Evolutionary conservation across 2,888 invertebrate species (phyloP).

Genomic region (Shargacucullia verbasci): DNA sequence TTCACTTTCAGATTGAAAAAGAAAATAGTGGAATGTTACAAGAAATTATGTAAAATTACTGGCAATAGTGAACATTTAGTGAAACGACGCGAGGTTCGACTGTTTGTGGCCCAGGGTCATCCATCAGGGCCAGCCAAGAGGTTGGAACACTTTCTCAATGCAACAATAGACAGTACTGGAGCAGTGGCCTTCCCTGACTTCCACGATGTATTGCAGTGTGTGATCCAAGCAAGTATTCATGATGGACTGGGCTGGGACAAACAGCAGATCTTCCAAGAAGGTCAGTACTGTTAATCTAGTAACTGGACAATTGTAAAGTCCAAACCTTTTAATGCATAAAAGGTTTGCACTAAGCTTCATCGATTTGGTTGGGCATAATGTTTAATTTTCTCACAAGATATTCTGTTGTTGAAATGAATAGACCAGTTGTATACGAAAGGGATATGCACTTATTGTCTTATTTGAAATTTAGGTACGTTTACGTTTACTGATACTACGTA

Average conservation of each 20-base stretch:
- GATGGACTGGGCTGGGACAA: constrained; percentile 67
- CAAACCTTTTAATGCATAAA: no score
- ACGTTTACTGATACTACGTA: no score
- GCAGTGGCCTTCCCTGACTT: constrained; percentile 83
- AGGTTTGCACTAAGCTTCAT: no score
- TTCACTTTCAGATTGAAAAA: constrained; percentile 20
- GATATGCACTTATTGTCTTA: no score
- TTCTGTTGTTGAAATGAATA: no score
- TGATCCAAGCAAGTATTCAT: constrained; percentile 60
- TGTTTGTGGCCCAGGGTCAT: constrained; percentile 65
- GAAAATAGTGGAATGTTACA: constrained; percentile 65
- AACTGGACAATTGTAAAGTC: no score
- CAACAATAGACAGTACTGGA: constrained; percentile 66
- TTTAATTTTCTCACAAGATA: no score
- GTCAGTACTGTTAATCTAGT: constrained; percentile 49
- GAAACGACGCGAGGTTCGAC: constrained; percentile 64
- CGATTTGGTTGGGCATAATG: no score
- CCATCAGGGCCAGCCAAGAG: constrained; percentile 71
- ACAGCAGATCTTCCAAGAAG: constrained; percentile 67
- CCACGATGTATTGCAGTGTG: constrained; percentile 78
- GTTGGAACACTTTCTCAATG: constrained; percentile 72
- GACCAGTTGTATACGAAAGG: no score
- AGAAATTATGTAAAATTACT: constrained; percentile 66
- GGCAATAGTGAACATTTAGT: constrained; percentile 55
- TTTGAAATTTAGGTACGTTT: no score